These are phyloP conservation scores for Thalassophryne amazonica DNA, from an alignment of 2,797 vertebrate genomes.

Conservation along the genomic window DNA sequence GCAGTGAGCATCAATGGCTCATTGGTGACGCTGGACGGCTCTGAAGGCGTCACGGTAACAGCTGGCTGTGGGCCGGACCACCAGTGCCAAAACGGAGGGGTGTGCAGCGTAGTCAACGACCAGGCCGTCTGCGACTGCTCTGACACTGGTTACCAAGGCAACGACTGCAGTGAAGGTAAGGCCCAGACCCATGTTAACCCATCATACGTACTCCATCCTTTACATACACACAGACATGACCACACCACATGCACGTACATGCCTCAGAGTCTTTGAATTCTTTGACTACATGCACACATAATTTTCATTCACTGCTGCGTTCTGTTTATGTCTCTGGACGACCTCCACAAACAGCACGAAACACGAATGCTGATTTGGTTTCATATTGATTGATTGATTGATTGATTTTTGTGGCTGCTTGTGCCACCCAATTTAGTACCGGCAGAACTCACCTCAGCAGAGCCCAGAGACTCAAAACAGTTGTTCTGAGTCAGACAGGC, in stretches of 20 bases:
- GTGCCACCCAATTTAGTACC: constrained; percentile 34
- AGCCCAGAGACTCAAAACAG: constrained; percentile 37
- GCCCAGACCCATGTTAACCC: constrained; percentile 61
- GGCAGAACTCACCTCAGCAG: constrained; percentile 23
- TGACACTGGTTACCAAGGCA: constrained; percentile 93
- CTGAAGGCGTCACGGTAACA: constrained; percentile 86
- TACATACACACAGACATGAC: constrained; percentile 20
- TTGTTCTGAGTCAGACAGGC: constrained; percentile 26
- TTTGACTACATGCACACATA: constrained; percentile 16
- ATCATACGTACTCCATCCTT: constrained; percentile 61
- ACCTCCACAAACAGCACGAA: constrained; percentile 48
- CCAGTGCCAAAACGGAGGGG: constrained; percentile 93
- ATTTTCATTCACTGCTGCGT: constrained; percentile 44
- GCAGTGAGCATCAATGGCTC: constrained; percentile 88
- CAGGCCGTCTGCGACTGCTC: constrained; percentile 95
- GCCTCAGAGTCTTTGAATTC: too few relatives aligned
- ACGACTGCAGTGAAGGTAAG: constrained; percentile 99
- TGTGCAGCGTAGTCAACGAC: constrained; percentile 94
- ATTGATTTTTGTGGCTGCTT: constrained; percentile 38
- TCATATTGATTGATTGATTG: constrained; percentile 65
- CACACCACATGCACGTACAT: constrained; percentile 3
- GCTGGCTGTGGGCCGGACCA: constrained; percentile 81
- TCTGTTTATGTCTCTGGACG: constrained; percentile 24
- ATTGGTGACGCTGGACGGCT: constrained; percentile 77
- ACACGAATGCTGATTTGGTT: constrained; percentile 55